Evolutionary conservation across 2,888 invertebrate genomes (phyloP), one percentile per base, ranked within the genome.

Genomic region (Venusia cambrica): DNA sequence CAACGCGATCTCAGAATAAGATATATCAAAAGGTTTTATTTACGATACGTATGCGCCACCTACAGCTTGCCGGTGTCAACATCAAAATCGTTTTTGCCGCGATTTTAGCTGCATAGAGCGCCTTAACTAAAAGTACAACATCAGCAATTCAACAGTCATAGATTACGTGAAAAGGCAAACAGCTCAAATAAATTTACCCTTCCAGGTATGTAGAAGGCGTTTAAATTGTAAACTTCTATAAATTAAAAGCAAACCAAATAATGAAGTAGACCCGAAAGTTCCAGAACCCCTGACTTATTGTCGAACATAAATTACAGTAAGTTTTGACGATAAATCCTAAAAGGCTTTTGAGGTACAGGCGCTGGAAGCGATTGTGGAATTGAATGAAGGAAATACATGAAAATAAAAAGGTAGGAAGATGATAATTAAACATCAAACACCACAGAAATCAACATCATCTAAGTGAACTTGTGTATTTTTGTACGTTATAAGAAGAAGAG

Each of bases 191-290:
- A 50, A 50, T 50, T 43, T 43, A 28, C 45, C 33, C 25, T 28
- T 29, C n/a, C 49, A 47, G 44, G 46, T 49, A 49, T 39, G 40
- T 38, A 32, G 34, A 38, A 27, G 30, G 38, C 29, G 38, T 59
- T 66, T 60, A 67, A 73, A 74, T 68, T 66, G 64, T 64, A 61
- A 80, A 76, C 67, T 74, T 73, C 73, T 67, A 78, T 80, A 80
- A 78, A 77, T 81, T 80, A 79, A 80, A 79, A 73, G 72, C 68
- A 66, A 61, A 64, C 69, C 70, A 77, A 78, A 80, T 79, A 78
- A 81, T 79, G 77, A 79, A 78, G 76, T 75, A 64, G 64, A 54
- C 60, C 66, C 57, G 46, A 70, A 78, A 79, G 73, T 71, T 77
- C 58, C 55, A 53, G 51, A 35, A 54, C 64, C 69, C 59, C 64